phyloP scores from a whole-genome alignment of 2,797 vertebrate genomes.

The Buphagus erythrorhynchus region DNA sequence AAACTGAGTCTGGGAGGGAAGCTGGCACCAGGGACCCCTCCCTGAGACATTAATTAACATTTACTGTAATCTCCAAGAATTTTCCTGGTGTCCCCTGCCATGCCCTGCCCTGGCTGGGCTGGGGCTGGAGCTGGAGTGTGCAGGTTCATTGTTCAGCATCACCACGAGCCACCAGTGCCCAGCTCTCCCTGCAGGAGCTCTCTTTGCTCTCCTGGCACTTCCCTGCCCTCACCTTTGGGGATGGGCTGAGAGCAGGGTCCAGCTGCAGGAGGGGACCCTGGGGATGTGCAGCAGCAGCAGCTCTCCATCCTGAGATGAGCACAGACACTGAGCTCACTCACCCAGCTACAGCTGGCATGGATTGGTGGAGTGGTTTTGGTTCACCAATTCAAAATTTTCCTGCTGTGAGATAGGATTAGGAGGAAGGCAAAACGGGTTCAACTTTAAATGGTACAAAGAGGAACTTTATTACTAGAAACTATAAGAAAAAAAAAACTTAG shows the following conservation, averaged over 20 bases:
- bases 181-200: background rate
- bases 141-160: background rate
- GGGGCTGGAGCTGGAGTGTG: background rate
- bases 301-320: background rate
- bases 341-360: background rate
- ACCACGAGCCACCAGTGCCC: background rate
- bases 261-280: accelerated
- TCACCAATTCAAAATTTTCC: too few relatives aligned
- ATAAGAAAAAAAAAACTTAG: too few relatives aligned
- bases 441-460: too few relatives aligned
- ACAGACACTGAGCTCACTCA: background rate
- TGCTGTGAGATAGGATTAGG: too few relatives aligned
- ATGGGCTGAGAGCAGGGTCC: background rate
- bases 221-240: background rate
- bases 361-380: too few relatives aligned
- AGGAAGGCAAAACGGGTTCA: too few relatives aligned
- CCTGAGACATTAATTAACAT: background rate
- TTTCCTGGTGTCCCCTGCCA: background rate
- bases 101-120: background rate
- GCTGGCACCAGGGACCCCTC: background rate
- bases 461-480: too few relatives aligned
- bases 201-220: background rate
- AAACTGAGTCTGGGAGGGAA: background rate
- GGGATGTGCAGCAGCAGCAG: background rate
- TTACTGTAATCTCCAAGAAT: background rate